These are phyloP conservation scores for Centropus unirufus DNA, from an alignment of 2,113 vertebrate species.

Conservation along the genomic window DNA sequence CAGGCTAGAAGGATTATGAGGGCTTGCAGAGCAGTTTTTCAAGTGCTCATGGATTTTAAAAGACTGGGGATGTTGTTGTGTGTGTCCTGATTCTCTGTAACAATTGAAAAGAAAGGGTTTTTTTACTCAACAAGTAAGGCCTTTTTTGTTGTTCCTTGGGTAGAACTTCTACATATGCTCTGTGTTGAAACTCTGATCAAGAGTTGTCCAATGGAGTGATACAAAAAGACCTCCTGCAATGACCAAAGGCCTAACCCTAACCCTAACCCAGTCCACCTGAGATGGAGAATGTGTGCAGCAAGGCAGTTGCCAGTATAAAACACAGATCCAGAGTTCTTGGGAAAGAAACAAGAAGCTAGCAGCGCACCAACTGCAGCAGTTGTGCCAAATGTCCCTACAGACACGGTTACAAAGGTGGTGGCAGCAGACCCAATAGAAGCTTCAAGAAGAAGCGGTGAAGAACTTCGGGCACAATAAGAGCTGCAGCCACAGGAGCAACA, in stretches of 20 bases:
- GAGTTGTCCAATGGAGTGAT: neutral
- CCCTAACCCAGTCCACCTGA: neutral
- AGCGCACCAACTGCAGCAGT: neutral
- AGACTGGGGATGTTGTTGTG: neutral
- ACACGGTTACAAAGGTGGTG: neutral
- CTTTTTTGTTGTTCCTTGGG: neutral
- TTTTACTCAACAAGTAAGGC: neutral
- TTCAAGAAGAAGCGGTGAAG: neutral
- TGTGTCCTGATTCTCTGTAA: neutral
- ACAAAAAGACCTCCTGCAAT: neutral
- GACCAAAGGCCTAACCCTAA: neutral
- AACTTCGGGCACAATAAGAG: neutral
- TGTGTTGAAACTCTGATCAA: neutral
- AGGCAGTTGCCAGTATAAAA: neutral
- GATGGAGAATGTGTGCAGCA: neutral
- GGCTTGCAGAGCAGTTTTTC: neutral
- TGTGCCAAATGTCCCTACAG: neutral
- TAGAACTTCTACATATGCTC: neutral
- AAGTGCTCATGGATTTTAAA: neutral
- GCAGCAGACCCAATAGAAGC: neutral
- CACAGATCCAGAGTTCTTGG: neutral
- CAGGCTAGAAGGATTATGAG: neutral
- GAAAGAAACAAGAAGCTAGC: neutral
- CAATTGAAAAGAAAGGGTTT: neutral
- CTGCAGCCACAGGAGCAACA: neutral